phyloP scores from a whole-genome alignment of 1,140 invertebrate genomes.

The Drosophila micromelanica region DNA sequence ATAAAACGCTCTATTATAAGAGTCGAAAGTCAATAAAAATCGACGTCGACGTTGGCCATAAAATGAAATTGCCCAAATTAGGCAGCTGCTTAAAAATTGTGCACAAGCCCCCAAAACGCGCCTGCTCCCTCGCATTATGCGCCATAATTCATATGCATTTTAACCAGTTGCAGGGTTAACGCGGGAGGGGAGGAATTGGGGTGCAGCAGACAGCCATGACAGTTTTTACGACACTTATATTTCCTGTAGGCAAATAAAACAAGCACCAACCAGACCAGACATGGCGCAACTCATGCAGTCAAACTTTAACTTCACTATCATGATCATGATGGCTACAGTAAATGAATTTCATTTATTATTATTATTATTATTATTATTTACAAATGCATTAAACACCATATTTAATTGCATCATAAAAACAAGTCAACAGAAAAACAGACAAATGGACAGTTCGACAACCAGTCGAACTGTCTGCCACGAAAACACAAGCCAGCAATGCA shows the following conservation, averaged over 20 bases:
- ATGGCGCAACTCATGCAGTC: conserved; percentile 38
- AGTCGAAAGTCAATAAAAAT: conserved; percentile 54
- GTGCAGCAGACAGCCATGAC: conserved; percentile 37
- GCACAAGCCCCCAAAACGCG: not conserved
- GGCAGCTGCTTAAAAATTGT: conserved; percentile 48
- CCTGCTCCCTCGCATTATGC: not conserved
- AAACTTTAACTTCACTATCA: conserved; percentile 73
- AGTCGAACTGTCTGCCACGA: conserved; percentile 36
- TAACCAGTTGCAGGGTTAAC: conserved; percentile 8
- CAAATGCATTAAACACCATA: conserved; percentile 81
- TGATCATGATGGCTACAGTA: conserved; percentile 61
- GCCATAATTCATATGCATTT: conserved; percentile 74
- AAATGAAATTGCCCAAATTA: conserved; percentile 41
- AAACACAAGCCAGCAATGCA: conserved; percentile 23
- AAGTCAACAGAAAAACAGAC: conserved; percentile 26
- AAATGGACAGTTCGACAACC: conserved; percentile 23
- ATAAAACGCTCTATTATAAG: conserved; percentile 59
- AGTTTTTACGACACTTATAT: conserved; percentile 78
- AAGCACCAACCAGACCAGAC: conserved; percentile 16
- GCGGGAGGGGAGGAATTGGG: too few relatives aligned
- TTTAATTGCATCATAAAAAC: conserved; percentile 74
- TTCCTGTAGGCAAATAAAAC: conserved; percentile 70
- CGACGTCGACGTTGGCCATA: conserved; percentile 30
- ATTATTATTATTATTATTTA: conserved; percentile 76
- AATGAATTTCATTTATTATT: conserved; percentile 68